Evolutionary conservation across 2,888 invertebrate species (phyloP).

Genomic region (Leptinotarsa haldemani): DNA sequence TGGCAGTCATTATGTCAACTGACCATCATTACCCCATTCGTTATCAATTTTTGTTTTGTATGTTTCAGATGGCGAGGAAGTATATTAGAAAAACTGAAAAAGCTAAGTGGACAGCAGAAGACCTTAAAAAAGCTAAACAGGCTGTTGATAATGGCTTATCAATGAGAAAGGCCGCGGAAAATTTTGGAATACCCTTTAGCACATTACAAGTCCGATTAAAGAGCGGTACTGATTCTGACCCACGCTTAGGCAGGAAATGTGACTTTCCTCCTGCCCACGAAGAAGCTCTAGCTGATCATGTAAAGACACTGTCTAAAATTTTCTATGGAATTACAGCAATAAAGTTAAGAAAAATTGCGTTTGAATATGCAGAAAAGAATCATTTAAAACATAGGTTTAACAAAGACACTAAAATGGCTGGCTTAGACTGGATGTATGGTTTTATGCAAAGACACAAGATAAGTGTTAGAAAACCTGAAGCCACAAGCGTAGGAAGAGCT

Average conservation of each 20-base stretch:
- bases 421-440: no score
- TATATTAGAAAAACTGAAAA: not conserved
- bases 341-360: conserved; percentile 15
- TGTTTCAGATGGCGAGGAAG: conserved; percentile 3
- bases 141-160: not conserved
- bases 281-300: not conserved
- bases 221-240: not conserved
- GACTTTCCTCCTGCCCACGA: not conserved
- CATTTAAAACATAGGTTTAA: conserved; percentile 1
- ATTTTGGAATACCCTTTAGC: not conserved
- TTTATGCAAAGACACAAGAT: no score
- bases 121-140: not conserved
- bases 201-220: conserved; percentile 6
- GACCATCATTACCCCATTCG: no score
- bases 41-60: no score
- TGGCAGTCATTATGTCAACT: no score
- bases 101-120: conserved; percentile 12
- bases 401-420: no score
- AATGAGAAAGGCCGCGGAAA: no score
- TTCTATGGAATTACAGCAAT: conserved; percentile 15
- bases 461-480: no score
- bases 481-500: no score
- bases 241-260: conserved; percentile 13
- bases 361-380: conserved; percentile 9
- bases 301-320: not conserved